Conservation (phyloP, 2,797 vertebrate genomes). For the Carduelis carduelis region DNA sequence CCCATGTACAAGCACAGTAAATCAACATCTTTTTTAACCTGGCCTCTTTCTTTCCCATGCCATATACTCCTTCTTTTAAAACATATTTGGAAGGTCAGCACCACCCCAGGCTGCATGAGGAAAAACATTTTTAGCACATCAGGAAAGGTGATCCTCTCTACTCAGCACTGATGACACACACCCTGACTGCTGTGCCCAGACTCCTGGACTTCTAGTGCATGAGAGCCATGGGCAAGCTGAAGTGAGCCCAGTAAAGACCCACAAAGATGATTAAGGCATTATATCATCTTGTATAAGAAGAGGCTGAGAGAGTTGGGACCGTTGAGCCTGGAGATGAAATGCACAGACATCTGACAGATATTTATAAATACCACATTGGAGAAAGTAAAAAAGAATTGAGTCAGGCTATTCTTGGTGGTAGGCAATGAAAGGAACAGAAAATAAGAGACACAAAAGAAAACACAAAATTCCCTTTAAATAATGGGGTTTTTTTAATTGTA, state of each 20-base stretch:
- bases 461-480: neutral
- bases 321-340: neutral
- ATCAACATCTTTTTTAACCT: neutral
- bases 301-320: neutral
- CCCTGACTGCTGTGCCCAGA: neutral
- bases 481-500: neutral
- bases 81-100: neutral
- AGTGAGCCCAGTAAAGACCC: neutral
- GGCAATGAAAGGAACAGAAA: neutral
- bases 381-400: neutral
- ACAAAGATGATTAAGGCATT: neutral
- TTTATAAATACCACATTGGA: neutral
- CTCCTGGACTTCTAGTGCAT: neutral
- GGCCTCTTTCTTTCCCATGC: neutral
- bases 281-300: fast-evolving
- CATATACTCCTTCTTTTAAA: neutral
- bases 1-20: neutral
- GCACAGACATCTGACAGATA: neutral
- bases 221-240: neutral
- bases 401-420: neutral
- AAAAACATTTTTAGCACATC: fast-evolving
- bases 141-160: neutral
- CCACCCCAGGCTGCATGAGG: neutral
- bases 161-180: neutral
- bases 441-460: neutral